Conservation (phyloP, 2,888 invertebrate genomes). For the Agrotis puta region DNA sequence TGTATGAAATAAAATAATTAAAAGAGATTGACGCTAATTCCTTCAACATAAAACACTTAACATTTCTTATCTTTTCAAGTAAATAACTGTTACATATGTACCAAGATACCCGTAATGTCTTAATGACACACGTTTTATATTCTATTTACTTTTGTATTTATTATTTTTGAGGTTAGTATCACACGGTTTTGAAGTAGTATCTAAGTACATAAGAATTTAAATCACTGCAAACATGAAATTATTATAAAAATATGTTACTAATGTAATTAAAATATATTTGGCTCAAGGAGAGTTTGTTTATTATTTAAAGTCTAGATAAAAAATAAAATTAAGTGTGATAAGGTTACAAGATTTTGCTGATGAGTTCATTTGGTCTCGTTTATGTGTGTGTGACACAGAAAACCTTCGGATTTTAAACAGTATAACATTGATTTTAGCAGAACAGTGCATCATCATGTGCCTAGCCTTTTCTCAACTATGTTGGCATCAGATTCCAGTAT, state of each 20-base stretch:
- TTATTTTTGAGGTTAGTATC: constrained; percentile 40
- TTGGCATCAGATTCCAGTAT: no score
- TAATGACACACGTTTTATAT: constrained; percentile 15
- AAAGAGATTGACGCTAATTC: constrained; percentile 24
- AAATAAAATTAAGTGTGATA: constrained; percentile 41
- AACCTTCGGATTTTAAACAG: not conserved
- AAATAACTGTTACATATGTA: constrained; percentile 25
- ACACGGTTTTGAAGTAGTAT: constrained; percentile 2
- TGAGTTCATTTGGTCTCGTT: constrained; percentile 17
- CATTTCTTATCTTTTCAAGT: constrained; percentile 32
- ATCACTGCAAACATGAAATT: constrained; percentile 36
- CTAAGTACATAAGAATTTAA: constrained; percentile 24
- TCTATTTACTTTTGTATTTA: constrained; percentile 33
- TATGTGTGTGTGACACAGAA: not conserved
- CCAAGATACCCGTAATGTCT: constrained; percentile 7
- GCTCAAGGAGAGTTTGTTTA: constrained; percentile 59
- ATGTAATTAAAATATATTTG: constrained; percentile 45
- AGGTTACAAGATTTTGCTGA: constrained; percentile 9
- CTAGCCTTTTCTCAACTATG: no score
- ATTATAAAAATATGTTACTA: constrained; percentile 33
- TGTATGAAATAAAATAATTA: constrained; percentile 34
- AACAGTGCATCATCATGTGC: no score
- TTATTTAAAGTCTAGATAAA: constrained; percentile 52
- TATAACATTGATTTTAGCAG: not conserved
- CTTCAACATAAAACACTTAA: constrained; percentile 36